phyloP scores from a whole-genome alignment of 2,888 invertebrate species.

The Erebia ligea region DNA sequence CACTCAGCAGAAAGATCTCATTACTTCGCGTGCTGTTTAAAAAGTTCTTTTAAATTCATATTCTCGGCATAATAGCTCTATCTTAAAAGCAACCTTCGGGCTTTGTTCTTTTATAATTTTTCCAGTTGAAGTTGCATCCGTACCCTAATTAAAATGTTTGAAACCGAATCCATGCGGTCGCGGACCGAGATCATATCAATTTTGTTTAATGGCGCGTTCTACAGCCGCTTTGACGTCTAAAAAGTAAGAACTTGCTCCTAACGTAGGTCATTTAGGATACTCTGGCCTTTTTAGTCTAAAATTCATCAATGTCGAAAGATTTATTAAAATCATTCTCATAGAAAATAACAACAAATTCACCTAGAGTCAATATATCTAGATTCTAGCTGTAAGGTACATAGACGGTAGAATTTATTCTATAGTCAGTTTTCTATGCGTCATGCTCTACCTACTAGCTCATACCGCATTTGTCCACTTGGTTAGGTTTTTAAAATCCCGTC shows the following conservation, averaged over 20 bases:
- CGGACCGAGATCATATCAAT: constrained; percentile 68
- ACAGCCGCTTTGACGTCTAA: constrained; percentile 51
- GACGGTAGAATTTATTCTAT: no score
- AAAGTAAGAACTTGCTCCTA: constrained; percentile 44
- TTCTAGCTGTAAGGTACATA: no score
- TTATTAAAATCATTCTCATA: not conserved
- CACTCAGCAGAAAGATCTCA: no score
- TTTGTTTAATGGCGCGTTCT: constrained; percentile 75
- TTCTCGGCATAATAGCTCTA: no score
- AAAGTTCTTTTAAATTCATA: no score
- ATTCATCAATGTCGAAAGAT: not conserved
- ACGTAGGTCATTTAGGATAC: constrained; percentile 33
- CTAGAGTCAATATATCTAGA: no score
- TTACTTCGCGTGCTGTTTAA: no score
- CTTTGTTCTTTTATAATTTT: constrained; percentile 47
- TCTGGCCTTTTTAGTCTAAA: not conserved
- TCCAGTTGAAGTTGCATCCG: constrained; percentile 54
- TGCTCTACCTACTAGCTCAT: no score
- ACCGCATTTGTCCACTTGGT: no score
- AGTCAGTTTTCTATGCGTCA: no score
- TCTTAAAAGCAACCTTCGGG: constrained; percentile 14
- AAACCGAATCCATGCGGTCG: constrained; percentile 66
- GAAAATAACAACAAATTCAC: not conserved
- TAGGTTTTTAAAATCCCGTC: no score
- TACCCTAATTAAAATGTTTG: constrained; percentile 77